Evolutionary conservation across 35 echinoderm and acorn worm genomes (phyloP).

Genomic region (Hemicentrotus pulcherrimus): DNA sequence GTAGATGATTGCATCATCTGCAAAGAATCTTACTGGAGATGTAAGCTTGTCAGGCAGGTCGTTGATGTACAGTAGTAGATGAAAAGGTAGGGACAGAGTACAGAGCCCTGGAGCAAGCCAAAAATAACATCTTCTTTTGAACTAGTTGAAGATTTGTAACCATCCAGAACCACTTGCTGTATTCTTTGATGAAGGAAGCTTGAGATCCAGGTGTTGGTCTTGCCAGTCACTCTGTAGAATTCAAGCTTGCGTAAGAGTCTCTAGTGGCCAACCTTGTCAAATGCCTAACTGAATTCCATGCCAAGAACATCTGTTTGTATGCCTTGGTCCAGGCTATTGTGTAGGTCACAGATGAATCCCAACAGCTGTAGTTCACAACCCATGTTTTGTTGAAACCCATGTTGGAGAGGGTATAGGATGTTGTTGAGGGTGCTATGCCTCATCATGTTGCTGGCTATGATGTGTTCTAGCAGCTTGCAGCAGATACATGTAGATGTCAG

Average conservation of each 20-base stretch:
- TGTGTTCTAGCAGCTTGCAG: neutral
- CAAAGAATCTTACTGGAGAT: too few relatives aligned
- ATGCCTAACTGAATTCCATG: too few relatives aligned
- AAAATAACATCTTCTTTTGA: neutral
- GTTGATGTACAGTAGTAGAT: neutral
- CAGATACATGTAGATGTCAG: neutral
- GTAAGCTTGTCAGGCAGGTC: conserved; percentile 19
- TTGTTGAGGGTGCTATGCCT: neutral
- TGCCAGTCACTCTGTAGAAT: too few relatives aligned
- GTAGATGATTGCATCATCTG: too few relatives aligned
- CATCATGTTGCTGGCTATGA: neutral
- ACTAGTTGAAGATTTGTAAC: neutral
- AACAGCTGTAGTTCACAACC: neutral
- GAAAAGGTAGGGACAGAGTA: neutral
- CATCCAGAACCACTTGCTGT: conserved; percentile 20
- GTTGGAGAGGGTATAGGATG: neutral
- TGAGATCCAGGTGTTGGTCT: conserved; percentile 37
- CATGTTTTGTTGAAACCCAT: conserved; percentile 21
- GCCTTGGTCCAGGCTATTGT: too few relatives aligned
- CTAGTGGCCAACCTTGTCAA: too few relatives aligned
- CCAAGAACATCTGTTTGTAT: too few relatives aligned
- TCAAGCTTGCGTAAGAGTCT: too few relatives aligned
- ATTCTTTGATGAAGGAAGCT: conserved; percentile 13
- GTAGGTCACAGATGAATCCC: too few relatives aligned
- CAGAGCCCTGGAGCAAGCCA: neutral